phyloP scores from a whole-genome alignment of 2,113 vertebrate species.

The Calyptomena viridis region DNA sequence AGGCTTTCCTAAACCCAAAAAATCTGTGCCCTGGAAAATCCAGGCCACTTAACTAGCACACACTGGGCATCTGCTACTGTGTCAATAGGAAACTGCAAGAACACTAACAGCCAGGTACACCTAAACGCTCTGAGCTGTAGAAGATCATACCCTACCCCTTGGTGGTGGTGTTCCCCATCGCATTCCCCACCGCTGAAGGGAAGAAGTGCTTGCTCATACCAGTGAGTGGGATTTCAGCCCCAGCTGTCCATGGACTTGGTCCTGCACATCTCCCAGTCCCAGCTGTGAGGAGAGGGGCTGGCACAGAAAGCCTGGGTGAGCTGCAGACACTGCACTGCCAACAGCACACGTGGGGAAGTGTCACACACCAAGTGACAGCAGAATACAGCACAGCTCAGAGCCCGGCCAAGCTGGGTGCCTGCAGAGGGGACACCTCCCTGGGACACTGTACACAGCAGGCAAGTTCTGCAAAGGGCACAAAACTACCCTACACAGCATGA shows the following conservation, averaged over 20 bases:
- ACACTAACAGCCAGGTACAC: background rate
- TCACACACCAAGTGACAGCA: background rate
- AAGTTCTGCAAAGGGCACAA: background rate
- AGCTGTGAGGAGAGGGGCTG: background rate
- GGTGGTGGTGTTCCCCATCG: background rate
- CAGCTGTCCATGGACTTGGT: background rate
- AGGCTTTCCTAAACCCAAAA: background rate
- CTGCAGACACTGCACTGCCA: background rate
- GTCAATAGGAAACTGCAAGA: background rate
- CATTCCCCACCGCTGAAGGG: background rate
- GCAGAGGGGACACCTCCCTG: background rate
- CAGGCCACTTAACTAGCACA: background rate
- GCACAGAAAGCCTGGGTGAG: accelerated
- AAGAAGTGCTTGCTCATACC: background rate
- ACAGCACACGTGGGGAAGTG: accelerated
- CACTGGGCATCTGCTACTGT: background rate
- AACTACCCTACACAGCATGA: background rate
- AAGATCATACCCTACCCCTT: background rate
- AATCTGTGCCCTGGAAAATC: background rate
- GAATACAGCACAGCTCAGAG: background rate
- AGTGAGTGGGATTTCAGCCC: background rate
- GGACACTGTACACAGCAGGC: background rate
- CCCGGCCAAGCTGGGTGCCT: background rate
- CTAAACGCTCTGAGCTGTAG: background rate
- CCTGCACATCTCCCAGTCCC: background rate